Conservation (phyloP, 2,797 vertebrate genomes). For the Gymnothorax javanicus region DNA sequence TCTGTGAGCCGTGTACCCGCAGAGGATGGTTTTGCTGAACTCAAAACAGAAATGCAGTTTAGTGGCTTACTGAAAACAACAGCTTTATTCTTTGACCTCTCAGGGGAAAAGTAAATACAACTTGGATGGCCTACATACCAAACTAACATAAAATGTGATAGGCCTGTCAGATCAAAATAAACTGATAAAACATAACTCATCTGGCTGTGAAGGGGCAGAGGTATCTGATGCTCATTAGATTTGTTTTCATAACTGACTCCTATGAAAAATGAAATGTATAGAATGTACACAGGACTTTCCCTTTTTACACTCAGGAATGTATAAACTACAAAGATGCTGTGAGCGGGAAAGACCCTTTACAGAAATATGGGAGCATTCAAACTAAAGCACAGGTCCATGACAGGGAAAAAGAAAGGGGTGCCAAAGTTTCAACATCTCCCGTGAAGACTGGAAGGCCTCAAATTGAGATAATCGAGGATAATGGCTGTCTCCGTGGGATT, state of each 20-base stretch:
- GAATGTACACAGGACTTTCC: conserved; percentile 2
- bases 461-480: conserved; percentile 8
- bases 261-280: conserved; percentile 8
- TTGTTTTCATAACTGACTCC: conserved; percentile 29
- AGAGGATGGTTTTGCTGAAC: not conserved
- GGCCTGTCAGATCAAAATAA: too few species aligned
- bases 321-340: not conserved
- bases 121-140: not conserved
- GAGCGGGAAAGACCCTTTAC: not conserved
- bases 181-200: conserved; percentile 3
- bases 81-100: not conserved
- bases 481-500: conserved; percentile 35
- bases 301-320: not conserved
- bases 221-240: not conserved
- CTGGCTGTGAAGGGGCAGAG: not conserved
- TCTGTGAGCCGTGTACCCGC: not conserved
- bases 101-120: not conserved
- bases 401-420: not conserved
- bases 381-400: not conserved
- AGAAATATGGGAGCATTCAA: not conserved
- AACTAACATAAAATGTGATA: not conserved
- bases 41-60: conserved; percentile 1
- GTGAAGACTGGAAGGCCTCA: not conserved
- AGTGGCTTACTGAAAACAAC: not conserved
- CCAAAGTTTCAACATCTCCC: not conserved